Base-by-base conservation (phyloP, 2,888 invertebrate species). In the Eubasilissa splendida region DNA sequence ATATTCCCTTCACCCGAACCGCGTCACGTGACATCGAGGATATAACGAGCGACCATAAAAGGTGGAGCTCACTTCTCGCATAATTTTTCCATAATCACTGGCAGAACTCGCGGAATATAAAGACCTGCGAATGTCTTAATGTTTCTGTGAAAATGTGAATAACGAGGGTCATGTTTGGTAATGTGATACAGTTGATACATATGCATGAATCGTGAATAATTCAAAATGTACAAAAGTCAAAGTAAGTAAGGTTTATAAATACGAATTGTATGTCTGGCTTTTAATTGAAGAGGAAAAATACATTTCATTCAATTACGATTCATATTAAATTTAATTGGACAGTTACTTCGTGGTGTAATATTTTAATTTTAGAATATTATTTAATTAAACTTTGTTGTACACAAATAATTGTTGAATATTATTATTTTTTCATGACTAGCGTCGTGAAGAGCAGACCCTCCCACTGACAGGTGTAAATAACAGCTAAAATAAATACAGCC, bases 21-120 rank as follows among this genome's bases (percentile, higher is more conserved):
- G 68, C 50, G 42, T 68, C 14, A 42, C 33, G 14, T 11, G 33
- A 12, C n/a, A 68, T 68, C 12, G 68, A 12, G 52, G 68, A 68
- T 52, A 9, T 68, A 68, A 68, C 68, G 50, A 50, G 42, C 50
- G 22, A 42, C 68, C 12, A 50, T 50, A 68, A 68, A 68, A 68
- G 68, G 68, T 68, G 50, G 68, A 68, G 14, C 68, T 42, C 68
- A 68, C 68, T 68, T 68, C 50, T 50, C 68, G 68, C 68, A 68
- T 68, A 68, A 68, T 68, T 68, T 65, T 68, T 68, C 68, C 68
- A 68, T 68, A 68, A 68, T 68, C 42, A 68, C 52, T 68, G 50
- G 50, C 66, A 68, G 52, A 68, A 50, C 50, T 68, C 42, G 68
- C 52, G 52, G 68, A 68, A 68, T 52, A 50, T 68, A 68, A 68